A percentile compares a stretch with the other conserved stretches of the same genome.
phyloP scores from a whole-genome alignment of 2,113 vertebrate species.

The Laterallus jamaicensis region DNA sequence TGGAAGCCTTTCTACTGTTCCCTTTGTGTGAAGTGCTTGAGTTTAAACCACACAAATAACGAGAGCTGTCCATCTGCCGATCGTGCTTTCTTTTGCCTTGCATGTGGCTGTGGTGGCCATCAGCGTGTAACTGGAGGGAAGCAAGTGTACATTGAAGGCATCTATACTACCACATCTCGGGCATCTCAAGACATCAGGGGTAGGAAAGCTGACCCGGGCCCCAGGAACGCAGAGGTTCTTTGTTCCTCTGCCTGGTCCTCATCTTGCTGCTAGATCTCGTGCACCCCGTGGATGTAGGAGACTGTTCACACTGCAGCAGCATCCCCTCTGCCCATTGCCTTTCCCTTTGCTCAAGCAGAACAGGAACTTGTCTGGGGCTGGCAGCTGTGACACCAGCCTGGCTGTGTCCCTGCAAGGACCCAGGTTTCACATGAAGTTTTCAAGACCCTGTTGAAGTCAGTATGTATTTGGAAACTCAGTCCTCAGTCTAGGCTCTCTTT shows the following conservation, averaged over 20 bases:
- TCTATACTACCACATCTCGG: background rate
- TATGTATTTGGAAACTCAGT: background rate
- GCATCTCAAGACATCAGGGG: background rate
- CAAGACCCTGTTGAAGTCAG: background rate
- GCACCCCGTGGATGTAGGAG: background rate
- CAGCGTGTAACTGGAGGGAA: background rate
- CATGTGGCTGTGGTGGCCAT: background rate
- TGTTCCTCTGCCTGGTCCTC: background rate
- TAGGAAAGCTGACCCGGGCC: background rate
- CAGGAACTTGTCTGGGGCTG: background rate
- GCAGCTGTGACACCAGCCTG: background rate
- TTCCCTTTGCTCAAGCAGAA: background rate
- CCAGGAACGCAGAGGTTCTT: background rate
- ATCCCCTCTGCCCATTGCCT: background rate
- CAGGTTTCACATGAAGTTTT: background rate
- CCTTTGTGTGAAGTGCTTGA: background rate
- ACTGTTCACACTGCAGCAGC: background rate
- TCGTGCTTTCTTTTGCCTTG: background rate
- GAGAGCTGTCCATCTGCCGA: background rate
- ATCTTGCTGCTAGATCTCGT: background rate
- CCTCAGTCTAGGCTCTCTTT: background rate
- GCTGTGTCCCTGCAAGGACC: background rate
- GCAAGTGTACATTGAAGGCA: too few species aligned
- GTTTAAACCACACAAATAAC: background rate
- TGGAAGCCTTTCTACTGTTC: background rate